Conservation (phyloP, 2,888 invertebrate species). For the Metalampra italica region DNA sequence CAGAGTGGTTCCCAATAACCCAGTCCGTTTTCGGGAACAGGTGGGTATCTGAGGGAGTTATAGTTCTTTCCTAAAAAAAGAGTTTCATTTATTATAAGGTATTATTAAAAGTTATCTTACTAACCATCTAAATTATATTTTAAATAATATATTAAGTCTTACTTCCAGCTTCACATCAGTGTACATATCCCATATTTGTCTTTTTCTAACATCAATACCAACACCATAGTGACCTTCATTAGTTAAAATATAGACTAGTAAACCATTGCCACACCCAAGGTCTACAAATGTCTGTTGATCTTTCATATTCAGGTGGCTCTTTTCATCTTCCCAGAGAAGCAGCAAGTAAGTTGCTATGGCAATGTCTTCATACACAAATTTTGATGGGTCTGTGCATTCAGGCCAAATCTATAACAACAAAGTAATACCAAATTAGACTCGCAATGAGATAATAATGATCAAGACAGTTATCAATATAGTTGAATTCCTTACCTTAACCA, state of each 20-base stretch:
- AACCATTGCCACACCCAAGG: constrained; percentile 98
- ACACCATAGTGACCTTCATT: constrained; percentile 90
- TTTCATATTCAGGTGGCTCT: constrained; percentile 44
- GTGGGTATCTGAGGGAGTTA: constrained; percentile 83
- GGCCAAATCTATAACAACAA: constrained; percentile 85
- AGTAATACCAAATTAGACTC: not conserved
- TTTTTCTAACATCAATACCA: constrained; percentile 90
- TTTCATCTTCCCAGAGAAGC: constrained; percentile 85
- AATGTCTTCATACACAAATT: constrained; percentile 97
- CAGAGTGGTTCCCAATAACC: constrained; percentile 99
- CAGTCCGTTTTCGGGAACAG: constrained; percentile 88
- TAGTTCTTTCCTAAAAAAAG: constrained; percentile 78
- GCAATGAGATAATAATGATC: not conserved
- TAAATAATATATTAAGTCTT: constrained; percentile 13
- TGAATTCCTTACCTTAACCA: constrained; percentile 77
- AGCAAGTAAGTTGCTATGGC: constrained; percentile 94
- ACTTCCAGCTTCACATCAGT: constrained; percentile 82
- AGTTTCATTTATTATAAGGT: not conserved
- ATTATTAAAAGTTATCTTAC: not conserved
- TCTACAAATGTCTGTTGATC: constrained; percentile 87
- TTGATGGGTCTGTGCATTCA: constrained; percentile 94
- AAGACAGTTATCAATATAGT: not conserved
- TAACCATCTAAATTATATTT: too few relatives aligned
- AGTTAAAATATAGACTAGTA: constrained; percentile 90
- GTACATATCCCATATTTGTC: constrained; percentile 94